Evolutionary conservation across 2,113 vertebrate species (phyloP).

Genomic region (human): DNA sequence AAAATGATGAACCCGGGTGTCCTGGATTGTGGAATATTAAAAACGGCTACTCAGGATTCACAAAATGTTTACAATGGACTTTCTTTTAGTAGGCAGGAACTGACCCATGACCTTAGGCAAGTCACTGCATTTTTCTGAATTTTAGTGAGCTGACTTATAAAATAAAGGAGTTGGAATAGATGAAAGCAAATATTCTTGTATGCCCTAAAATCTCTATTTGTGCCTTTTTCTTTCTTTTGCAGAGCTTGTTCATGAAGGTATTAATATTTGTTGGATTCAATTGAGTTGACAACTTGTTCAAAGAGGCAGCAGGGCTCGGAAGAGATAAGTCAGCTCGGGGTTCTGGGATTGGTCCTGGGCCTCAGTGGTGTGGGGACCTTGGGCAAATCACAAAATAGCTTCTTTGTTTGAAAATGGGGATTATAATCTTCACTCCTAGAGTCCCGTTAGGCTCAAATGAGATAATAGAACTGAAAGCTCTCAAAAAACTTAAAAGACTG

Average conservation of each 20-base stretch:
- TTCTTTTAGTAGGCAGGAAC: conserved; percentile 32
- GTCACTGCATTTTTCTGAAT: not conserved
- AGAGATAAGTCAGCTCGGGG: not conserved
- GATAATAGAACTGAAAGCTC: not conserved
- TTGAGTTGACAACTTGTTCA: not conserved
- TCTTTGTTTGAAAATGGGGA: not conserved
- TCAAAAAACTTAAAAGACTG: not conserved
- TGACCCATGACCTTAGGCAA: not conserved
- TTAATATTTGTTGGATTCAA: not conserved
- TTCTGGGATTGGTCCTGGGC: not conserved
- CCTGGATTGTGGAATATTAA: conserved; percentile 28
- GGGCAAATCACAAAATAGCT: not conserved
- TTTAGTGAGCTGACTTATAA: not conserved
- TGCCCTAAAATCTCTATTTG: not conserved
- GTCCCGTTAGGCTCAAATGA: not conserved
- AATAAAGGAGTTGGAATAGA: not conserved
- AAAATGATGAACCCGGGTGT: not conserved
- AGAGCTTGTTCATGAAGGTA: not conserved
- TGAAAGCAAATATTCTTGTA: not conserved
- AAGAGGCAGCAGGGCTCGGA: not conserved
- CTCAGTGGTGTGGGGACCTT: not conserved
- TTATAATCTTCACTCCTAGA: not conserved
- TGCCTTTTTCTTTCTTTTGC: not conserved
- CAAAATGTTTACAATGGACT: conserved; percentile 12
- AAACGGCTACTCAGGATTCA: not conserved